Percentiles rank a stretch among this genome's conserved stretches.
These are phyloP conservation scores for Tamandua tetradactyla DNA, from an alignment of 2,797 vertebrate genomes.

Conservation along the genomic window DNA sequence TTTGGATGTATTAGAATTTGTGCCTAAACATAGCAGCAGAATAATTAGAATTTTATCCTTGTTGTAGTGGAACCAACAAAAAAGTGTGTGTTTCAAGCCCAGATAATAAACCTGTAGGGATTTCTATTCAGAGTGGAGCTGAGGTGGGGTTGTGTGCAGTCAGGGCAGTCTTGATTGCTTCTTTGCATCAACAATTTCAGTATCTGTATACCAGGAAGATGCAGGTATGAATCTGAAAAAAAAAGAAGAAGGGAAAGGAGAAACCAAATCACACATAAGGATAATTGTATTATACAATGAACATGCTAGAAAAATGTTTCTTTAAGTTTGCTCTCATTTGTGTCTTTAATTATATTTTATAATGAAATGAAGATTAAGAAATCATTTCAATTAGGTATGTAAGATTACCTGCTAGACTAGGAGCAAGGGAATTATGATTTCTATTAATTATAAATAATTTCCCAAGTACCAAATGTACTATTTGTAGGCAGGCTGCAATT, in stretches of 20 bases:
- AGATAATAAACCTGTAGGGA: neutral
- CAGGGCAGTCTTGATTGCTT: neutral
- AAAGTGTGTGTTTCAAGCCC: neutral
- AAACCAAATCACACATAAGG: conserved; percentile 30
- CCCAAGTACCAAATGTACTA: conserved; percentile 42
- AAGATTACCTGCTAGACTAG: conserved; percentile 32
- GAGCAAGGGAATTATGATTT: conserved; percentile 30
- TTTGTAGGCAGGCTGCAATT: conserved; percentile 55
- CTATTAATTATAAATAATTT: conserved; percentile 65
- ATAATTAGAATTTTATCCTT: neutral
- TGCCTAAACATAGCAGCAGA: neutral
- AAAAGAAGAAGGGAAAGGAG: neutral
- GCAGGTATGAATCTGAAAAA: conserved; percentile 45
- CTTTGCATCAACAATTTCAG: conserved; percentile 4
- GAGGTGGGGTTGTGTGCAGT: neutral
- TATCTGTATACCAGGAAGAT: conserved; percentile 14
- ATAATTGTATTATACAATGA: neutral
- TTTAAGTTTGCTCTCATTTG: conserved; percentile 33
- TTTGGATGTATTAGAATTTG: neutral
- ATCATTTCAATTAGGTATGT: conserved; percentile 61
- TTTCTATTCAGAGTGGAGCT: neutral
- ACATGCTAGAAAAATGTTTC: conserved; percentile 45
- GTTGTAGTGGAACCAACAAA: conserved; percentile 44
- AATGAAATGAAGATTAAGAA: conserved; percentile 24
- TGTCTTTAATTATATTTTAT: conserved; percentile 48